phyloP scores from a whole-genome alignment of 2,888 invertebrate genomes.

The Lutraria lutraria region DNA sequence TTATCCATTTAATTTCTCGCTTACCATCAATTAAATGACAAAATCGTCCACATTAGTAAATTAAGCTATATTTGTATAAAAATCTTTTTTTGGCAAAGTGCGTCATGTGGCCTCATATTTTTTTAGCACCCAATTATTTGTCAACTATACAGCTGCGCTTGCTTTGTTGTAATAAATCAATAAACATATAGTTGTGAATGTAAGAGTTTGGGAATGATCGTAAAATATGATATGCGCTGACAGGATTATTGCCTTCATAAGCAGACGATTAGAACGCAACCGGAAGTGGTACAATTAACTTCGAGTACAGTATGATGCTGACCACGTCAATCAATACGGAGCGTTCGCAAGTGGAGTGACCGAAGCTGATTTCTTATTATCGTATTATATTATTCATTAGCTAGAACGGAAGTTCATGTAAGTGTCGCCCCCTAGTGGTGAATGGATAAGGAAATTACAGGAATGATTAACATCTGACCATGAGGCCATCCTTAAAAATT shows the following conservation, averaged over 20 bases:
- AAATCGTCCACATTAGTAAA: background rate
- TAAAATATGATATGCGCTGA: background rate
- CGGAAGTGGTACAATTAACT: background rate
- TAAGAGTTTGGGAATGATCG: background rate
- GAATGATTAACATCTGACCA: background rate
- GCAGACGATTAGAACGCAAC: background rate
- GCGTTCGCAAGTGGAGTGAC: background rate
- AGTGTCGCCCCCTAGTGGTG: background rate
- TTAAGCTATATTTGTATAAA: background rate
- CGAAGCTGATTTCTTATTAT: background rate
- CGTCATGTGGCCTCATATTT: background rate
- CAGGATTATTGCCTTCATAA: background rate
- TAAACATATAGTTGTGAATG: background rate
- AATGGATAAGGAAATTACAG: background rate
- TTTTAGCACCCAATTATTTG: background rate
- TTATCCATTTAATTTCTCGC: no score
- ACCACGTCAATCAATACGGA: background rate
- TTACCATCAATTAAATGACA: no score
- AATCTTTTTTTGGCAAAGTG: background rate
- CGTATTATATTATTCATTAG: conserved; percentile 8
- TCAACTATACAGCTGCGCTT: background rate
- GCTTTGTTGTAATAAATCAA: background rate
- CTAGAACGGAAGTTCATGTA: background rate
- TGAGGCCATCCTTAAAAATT: background rate
- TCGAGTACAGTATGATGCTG: background rate